phyloP scores from a whole-genome alignment of 1,140 invertebrate genomes.

The Wiebesia pumilae region DNA sequence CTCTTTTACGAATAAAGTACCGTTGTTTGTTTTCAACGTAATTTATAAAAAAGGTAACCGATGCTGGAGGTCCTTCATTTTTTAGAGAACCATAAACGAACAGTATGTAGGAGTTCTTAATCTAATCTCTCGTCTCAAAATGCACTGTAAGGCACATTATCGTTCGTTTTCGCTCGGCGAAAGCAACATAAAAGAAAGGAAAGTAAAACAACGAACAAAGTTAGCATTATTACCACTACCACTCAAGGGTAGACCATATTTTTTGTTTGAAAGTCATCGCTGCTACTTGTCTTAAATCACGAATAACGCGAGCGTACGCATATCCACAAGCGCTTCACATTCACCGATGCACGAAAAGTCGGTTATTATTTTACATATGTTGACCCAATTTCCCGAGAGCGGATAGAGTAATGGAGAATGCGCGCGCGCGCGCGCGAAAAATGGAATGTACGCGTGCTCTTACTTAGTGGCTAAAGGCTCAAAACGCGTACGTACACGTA shows the following conservation, averaged over 20 bases:
- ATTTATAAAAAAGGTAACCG: background rate
- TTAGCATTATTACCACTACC: background rate
- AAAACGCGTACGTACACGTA: conserved; percentile 3
- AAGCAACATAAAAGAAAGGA: background rate
- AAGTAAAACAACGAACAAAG: background rate
- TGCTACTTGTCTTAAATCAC: conserved; percentile 15
- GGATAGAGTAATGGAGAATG: conserved; percentile 11
- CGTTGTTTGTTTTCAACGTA: background rate
- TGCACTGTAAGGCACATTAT: background rate
- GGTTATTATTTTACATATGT: conserved; percentile 22
- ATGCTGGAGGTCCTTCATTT: too few species aligned
- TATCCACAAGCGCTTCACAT: background rate
- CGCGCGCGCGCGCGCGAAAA: background rate
- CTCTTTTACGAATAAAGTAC: background rate
- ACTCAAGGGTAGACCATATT: background rate
- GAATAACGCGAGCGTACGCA: background rate
- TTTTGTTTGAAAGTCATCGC: conserved; percentile 28
- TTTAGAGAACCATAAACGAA: too few species aligned
- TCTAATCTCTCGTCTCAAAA: too few species aligned
- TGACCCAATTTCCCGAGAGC: conserved; percentile 26
- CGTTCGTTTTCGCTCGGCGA: background rate
- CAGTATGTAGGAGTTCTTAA: too few species aligned
- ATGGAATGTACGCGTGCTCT: conserved; percentile 5
- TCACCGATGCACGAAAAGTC: background rate
- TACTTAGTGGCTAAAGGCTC: background rate